Evolutionary conservation across 1,140 invertebrate genomes (phyloP), one percentile per base, ranked within the genome.

Genomic region (Trissolcus basalis): DNA sequence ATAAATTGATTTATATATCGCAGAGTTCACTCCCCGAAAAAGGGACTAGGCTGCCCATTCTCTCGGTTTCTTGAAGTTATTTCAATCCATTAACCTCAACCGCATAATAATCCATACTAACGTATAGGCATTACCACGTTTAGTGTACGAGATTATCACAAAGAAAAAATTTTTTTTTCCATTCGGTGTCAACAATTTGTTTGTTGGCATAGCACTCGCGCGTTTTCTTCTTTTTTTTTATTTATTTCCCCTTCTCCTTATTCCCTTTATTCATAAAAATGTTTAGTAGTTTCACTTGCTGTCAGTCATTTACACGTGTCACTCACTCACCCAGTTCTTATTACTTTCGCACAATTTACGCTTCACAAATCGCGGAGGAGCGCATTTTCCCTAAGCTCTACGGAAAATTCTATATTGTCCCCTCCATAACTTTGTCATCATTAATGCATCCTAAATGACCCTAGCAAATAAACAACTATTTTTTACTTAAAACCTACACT

Each of bases 401-500:
- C 77, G 77, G 74, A 81, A 81, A 81, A 81, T 67, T 79, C 78
- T 78, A 79, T 78, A 80, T 80, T 50, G 58, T 74, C 74, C 77
- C 77, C 78, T 75, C 80, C 70, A 79, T 77, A 75, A 59, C 41
- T 64, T 74, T 68, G 64, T 73, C 74, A 67, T 72, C 50, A 56
- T 70, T 73, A 75, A 75, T 78, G 73, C 77, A 74, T 77, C 68
- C 69, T 76, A 85, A 86, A 88, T 74, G 79, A 75, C 82, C 77
- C 82, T 87, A 88, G 83, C 85, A 87, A 83, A 86, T 82, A 83
- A 85, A 84, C 81, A 86, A 86, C 85, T 83, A 83, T 84, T 86
- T 80, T 69, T 79, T 80, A 27, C 19, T 27, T 27, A 27, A 77
- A 44, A 75, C 78, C 71, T 80, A 80, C 19, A 27, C 78, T 77